phyloP scores from a whole-genome alignment of 2,888 invertebrate genomes.

The Autographa gamma region DNA sequence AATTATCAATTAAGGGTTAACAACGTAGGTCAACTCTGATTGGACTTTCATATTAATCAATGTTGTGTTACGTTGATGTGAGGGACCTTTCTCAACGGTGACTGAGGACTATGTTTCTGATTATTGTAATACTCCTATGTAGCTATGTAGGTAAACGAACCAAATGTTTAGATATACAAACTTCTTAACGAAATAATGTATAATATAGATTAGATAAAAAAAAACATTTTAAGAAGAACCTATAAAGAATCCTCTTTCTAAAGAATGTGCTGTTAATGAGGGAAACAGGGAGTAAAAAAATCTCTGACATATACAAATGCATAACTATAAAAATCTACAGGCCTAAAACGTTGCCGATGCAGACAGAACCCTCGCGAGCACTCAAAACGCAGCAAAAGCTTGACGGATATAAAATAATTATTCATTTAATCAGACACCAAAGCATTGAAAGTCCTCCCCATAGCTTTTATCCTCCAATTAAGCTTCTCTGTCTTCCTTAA shows the following conservation, averaged over 20 bases:
- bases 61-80: constrained; percentile 61
- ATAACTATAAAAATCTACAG: background rate
- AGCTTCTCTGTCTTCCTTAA: constrained; percentile 58
- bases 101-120: constrained; percentile 16
- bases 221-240: too few relatives aligned
- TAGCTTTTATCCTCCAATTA: constrained; percentile 62
- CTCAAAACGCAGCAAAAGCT: constrained; percentile 6
- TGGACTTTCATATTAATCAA: constrained; percentile 74
- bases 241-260: background rate
- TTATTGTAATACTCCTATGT: background rate
- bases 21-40: constrained; percentile 70
- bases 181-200: too few relatives aligned
- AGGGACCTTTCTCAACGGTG: constrained; percentile 15
- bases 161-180: too few relatives aligned
- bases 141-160: too few relatives aligned
- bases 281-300: background rate
- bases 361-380: constrained; percentile 2
- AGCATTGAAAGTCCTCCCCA: constrained; percentile 33
- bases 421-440: constrained; percentile 45
- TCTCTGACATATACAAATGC: background rate
- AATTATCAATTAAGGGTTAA: constrained; percentile 78
- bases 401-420: constrained; percentile 56
- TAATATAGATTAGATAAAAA: too few relatives aligned
- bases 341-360: background rate
- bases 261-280: background rate